Conservation (phyloP, 2,797 vertebrate species). For the Clarias platycephalus region DNA sequence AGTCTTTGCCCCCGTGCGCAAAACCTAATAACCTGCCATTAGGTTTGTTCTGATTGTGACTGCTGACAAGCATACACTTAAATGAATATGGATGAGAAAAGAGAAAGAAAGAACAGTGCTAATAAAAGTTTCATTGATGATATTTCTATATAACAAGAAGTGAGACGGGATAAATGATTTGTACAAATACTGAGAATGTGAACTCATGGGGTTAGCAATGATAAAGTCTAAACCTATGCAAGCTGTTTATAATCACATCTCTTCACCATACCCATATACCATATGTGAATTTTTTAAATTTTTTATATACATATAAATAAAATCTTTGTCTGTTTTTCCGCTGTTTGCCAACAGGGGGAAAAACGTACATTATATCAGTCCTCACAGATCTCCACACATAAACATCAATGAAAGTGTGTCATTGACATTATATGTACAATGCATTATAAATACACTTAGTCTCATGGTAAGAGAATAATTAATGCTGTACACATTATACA, state of each 20-base stretch:
- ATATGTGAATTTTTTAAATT: not conserved
- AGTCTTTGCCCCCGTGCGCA: not conserved
- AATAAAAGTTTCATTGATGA: not conserved
- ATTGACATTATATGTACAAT: not conserved
- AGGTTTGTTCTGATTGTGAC: slow-evolving; percentile 12
- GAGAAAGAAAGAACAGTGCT: slow-evolving; percentile 5
- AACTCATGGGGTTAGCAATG: not conserved
- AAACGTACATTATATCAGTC: not conserved
- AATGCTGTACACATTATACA: not conserved
- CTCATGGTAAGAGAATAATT: not conserved
- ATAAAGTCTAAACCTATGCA: not conserved
- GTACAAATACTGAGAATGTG: not conserved
- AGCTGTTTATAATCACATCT: not conserved
- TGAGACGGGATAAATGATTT: not conserved
- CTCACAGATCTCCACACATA: not conserved
- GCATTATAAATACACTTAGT: not conserved
- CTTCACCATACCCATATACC: not conserved
- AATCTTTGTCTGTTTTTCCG: not conserved
- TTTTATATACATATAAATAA: too few species aligned
- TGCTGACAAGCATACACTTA: not conserved
- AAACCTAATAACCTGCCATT: slow-evolving; percentile 20
- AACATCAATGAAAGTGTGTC: not conserved
- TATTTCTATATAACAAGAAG: not conserved
- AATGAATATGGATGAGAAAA: not conserved
- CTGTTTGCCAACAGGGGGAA: not conserved